Percentiles rank a stretch among this genome's conserved stretches.
phyloP scores from a whole-genome alignment of 2,797 vertebrate species.

The Lagodon rhomboides region DNA sequence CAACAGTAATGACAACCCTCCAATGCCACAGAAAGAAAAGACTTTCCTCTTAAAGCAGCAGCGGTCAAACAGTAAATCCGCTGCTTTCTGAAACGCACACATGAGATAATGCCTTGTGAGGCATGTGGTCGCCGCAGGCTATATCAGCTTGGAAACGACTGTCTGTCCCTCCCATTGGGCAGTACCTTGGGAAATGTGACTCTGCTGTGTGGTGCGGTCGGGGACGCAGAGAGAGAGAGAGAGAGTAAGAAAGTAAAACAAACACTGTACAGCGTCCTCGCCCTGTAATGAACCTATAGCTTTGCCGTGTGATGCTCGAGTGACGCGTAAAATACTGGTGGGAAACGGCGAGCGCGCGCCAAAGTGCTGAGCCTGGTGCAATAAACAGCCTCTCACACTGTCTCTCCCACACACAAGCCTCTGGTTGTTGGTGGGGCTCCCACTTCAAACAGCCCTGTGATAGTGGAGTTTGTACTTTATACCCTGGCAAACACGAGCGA shows the following conservation, averaged over 20 bases:
- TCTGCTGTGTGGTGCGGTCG: constrained; percentile 61
- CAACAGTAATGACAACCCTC: constrained; percentile 85
- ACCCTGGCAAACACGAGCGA: constrained; percentile 58
- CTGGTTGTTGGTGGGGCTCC: constrained; percentile 45
- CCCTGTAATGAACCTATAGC: constrained; percentile 39
- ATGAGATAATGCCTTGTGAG: constrained; percentile 83
- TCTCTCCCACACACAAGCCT: constrained; percentile 9
- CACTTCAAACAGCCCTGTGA: constrained; percentile 55
- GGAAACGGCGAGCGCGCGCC: constrained; percentile 16
- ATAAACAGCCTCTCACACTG: constrained; percentile 33
- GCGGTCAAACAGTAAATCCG: constrained; percentile 76
- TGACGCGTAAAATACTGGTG: constrained; percentile 6
- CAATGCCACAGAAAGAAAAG: constrained; percentile 78
- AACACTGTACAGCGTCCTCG: constrained; percentile 42
- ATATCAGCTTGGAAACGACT: constrained; percentile 70
- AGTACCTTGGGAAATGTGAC: constrained; percentile 74
- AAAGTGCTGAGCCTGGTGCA: constrained; percentile 27
- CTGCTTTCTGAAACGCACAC: constrained; percentile 74
- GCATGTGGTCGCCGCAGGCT: constrained; percentile 73
- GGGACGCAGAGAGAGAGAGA: constrained; percentile 55
- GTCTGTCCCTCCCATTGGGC: constrained; percentile 69
- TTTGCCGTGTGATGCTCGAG: neutral
- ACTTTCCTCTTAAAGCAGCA: constrained; percentile 83
- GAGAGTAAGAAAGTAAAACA: constrained; percentile 60
- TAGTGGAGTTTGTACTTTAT: constrained; percentile 70